A percentile compares a stretch with the other conserved stretches of the same genome.
Conservation (phyloP, 2,888 invertebrate species). For the Nephrotoma flavescens region DNA sequence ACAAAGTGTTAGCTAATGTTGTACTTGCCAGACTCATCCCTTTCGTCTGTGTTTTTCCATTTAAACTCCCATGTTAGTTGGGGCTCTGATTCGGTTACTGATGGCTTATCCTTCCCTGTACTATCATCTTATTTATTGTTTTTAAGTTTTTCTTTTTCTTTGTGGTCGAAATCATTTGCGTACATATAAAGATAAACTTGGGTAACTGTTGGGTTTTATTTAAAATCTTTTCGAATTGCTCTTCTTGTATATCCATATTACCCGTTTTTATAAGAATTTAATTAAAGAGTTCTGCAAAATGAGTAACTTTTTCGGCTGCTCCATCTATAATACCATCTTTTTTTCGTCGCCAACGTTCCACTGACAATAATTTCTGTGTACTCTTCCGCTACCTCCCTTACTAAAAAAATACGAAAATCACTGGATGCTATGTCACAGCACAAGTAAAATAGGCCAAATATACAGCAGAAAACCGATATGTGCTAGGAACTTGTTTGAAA, state of each 20-base stretch:
- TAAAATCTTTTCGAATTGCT: constrained; percentile 57
- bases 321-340: constrained; percentile 57
- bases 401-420: no score
- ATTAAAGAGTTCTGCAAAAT: constrained; percentile 80
- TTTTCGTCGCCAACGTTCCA: constrained; percentile 71
- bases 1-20: no score
- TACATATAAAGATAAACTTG: constrained; percentile 67
- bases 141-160: constrained; percentile 45
- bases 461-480: no score
- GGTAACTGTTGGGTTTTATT: constrained; percentile 8
- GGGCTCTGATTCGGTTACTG: constrained; percentile 7
- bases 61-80: constrained; percentile 78
- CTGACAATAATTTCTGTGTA: constrained; percentile 57
- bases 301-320: constrained; percentile 50
- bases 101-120: neutral
- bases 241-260: constrained; percentile 92
- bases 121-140: constrained; percentile 13
- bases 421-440: no score
- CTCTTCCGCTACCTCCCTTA: no score
- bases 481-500: no score
- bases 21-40: no score
- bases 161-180: constrained; percentile 74
- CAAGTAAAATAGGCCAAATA: no score
- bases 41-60: constrained; percentile 62
- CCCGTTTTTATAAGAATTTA: constrained; percentile 69